phyloP scores from a whole-genome alignment of 2,888 invertebrate species.

The Cheilosia grossa region DNA sequence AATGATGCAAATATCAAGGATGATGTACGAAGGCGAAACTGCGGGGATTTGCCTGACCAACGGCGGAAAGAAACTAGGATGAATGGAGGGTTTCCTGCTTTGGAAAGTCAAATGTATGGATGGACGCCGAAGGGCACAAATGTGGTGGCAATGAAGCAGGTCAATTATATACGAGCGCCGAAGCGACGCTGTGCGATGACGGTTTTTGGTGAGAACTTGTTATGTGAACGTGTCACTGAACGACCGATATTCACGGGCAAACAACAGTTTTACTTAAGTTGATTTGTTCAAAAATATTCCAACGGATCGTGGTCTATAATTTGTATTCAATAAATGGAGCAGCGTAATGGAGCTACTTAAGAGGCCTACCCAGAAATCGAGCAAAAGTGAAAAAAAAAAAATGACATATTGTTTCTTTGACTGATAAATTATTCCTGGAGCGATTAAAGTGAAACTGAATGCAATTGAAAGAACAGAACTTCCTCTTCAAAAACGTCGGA shows the following conservation, averaged over 20 bases:
- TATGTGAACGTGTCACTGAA: conserved; percentile 79
- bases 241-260: conserved; percentile 79
- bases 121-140: conserved; percentile 78
- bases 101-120: conserved; percentile 81
- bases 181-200: conserved; percentile 79
- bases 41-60: conserved; percentile 47
- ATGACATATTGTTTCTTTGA: too few relatives aligned
- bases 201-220: conserved; percentile 79
- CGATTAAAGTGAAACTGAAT: too few relatives aligned
- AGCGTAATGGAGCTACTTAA: too few relatives aligned
- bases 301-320: too few relatives aligned
- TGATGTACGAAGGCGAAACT: conserved; percentile 32
- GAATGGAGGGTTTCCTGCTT: conserved; percentile 76
- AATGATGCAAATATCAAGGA: conserved; percentile 62
- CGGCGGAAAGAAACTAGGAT: conserved; percentile 72
- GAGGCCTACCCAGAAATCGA: too few relatives aligned
- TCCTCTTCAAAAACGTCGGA: too few relatives aligned
- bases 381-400: too few relatives aligned
- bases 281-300: too few relatives aligned
- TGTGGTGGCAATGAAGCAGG: conserved; percentile 70
- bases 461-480: too few relatives aligned
- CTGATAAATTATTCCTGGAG: too few relatives aligned
- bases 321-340: too few relatives aligned
- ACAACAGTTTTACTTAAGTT: conserved; percentile 78
- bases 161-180: conserved; percentile 78